These are phyloP conservation scores for Pseudorasbora parva DNA, from an alignment of 2,113 vertebrate genomes.

Conservation along the genomic window DNA sequence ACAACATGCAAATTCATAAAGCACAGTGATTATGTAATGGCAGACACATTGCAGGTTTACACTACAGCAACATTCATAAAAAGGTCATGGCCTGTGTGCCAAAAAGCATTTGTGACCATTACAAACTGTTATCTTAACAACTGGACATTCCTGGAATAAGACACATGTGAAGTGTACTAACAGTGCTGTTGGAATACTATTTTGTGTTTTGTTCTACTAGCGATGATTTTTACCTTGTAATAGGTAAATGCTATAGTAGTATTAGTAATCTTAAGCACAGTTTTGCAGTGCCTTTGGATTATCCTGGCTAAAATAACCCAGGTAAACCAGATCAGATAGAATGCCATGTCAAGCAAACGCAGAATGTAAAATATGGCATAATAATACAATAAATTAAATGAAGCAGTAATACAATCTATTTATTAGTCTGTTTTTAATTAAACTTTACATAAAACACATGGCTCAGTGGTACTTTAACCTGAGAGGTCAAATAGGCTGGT, in stretches of 20 bases:
- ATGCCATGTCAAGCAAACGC: neutral
- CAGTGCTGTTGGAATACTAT: neutral
- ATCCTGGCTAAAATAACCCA: neutral
- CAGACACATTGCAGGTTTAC: neutral
- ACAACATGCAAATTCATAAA: neutral
- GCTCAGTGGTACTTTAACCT: neutral
- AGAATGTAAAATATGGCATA: neutral
- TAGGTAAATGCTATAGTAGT: neutral
- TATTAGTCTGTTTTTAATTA: slow-evolving; percentile 16
- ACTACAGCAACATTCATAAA: slow-evolving; percentile 3
- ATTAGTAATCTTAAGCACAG: neutral
- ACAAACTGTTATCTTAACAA: neutral
- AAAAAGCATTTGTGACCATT: neutral
- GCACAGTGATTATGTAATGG: neutral
- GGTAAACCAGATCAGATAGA: neutral
- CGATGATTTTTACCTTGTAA: neutral
- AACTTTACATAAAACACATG: neutral
- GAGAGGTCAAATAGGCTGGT: neutral
- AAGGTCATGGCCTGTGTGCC: neutral
- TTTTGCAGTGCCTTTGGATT: slow-evolving; percentile 26
- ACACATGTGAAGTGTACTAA: neutral
- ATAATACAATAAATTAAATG: neutral
- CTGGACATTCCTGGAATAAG: slow-evolving; percentile 10
- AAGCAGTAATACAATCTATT: neutral
- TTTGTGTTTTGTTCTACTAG: neutral